Evolutionary conservation across 2,888 invertebrate genomes (phyloP), one percentile per base, ranked within the genome.

Genomic region (Dryobota labecula): DNA sequence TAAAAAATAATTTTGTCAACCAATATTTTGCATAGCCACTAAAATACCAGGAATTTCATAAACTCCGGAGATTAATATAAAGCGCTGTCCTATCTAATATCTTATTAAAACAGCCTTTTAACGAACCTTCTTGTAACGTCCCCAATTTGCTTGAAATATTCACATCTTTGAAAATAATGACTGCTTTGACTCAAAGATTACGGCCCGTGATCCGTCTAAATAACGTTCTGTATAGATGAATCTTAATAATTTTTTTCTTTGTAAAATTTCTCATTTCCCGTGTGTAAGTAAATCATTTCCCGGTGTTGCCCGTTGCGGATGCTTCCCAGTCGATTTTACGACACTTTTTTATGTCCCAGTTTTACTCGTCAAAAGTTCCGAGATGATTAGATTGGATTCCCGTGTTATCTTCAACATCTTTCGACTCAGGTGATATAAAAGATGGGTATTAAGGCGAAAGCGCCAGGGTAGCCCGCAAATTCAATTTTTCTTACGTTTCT

Each of bases 281-380:
- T 68, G 58, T 67, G 65, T 83, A 84, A 83, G 84, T 84, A 80
- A 86, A 86, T 78, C 78, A 84, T 86, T 85, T 85, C 82, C 85
- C 76, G 66, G 54, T 57, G 76, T 78, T 79, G 70, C 60, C 76
- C 73, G 66, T 60, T 65, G 72, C 76, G 79, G 78, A 76, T 72
- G 73, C 73, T 54, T 63, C 69, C 57, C 78, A 69, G 77, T 71
- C 80, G 76, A 83, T 86, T 85, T 85, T 83, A 85, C 76, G 85
- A 84, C 83, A 78, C 58, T 83, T 83, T 85, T 84, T 80, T 78
- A 84, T 73, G 82, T 73, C 56, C 61, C 83, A 76, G 75, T 65
- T 73, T 63, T 71, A 76, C 77, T 80, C 79, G 73, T 84, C 83
- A 79, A 82, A 84, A 85, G 80, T 84, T 76, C 75, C 43, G 38